Base-by-base conservation (phyloP, 2,113 vertebrate genomes). In the Nycticebus coucang region DNA sequence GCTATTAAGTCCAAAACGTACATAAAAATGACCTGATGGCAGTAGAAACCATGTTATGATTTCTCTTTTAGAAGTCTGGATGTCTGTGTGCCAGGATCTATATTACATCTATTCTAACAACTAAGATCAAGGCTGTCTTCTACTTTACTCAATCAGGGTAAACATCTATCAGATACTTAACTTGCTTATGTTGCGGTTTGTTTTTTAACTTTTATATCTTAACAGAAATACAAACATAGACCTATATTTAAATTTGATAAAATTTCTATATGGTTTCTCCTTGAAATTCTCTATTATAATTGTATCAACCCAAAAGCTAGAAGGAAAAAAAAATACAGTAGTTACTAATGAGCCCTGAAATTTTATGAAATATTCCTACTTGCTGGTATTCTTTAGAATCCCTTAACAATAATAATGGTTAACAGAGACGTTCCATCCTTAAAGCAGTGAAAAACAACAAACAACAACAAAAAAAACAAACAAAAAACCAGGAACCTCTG, bases 281-380 rank as follows among this genome's bases (percentile, higher is more conserved):
- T 92, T 92, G 21, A 94, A 83, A 87, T 59, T 21, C 50, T 72
- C 35, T 89, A 18, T 50, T 60, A 28, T 88, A 66, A 85, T 19
- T 41, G 75, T 72, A 69, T 6, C n/a, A n/a, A 94, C 11, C 5
- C 18, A 71, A 78, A 12, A 50, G 28, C 22, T 33, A 33, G 7
- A 80, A 66, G 78, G 15, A 69, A 82, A 83, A 59, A 60, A 41
- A 69, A 81, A 78, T 50, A 55, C n/a, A 57, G 2, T 21, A 75
- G 24, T 30, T 79, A 15, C 2, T 75, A 30, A 19, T 62, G 24
- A 87, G 15, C 5, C 64, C 77, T 84, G 37, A 68, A 77, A 83
- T 90, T 94, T 79, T 45, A 89, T 74, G 57, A 90, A 92, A 45
- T 2, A 11, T 79, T 84, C 50, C 41, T 12, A 92, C 79, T 87